Conservation (phyloP, 2,888 invertebrate species). For the Congeria kusceri region DNA sequence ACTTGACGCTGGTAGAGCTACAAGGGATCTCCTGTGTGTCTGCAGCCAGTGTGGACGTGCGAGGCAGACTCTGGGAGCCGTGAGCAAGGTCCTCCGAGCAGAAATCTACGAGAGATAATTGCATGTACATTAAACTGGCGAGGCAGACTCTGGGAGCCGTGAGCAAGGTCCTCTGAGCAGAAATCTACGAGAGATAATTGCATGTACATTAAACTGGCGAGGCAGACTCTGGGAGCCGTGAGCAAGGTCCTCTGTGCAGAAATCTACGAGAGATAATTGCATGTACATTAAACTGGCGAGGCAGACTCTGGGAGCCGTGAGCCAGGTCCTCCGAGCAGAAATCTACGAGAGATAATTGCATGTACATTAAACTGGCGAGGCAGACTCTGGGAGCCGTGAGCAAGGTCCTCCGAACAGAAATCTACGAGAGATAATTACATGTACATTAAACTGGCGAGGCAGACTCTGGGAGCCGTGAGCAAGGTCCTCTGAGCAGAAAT, state of each 20-base stretch:
- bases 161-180: conserved; percentile 40
- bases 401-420: conserved; percentile 48
- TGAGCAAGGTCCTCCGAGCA: conserved; percentile 40
- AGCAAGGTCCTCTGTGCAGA: conserved; percentile 45
- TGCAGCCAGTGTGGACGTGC: conserved; percentile 61
- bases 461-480: too few species aligned
- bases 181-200: conserved; percentile 38
- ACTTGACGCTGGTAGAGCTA: conserved; percentile 65
- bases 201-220: neutral
- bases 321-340: conserved; percentile 49
- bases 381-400: too few species aligned
- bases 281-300: conserved; percentile 15
- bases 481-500: conserved; percentile 51
- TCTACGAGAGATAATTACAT: too few species aligned
- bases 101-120: conserved; percentile 38
- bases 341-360: conserved; percentile 25
- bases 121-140: conserved; percentile 2
- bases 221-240: conserved; percentile 26
- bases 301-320: conserved; percentile 20
- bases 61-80: conserved; percentile 27
- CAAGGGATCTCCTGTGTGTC: conserved; percentile 66
- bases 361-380: too few species aligned
- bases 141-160: conserved; percentile 24
- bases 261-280: conserved; percentile 31
- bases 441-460: too few species aligned